Evolutionary conservation across 2,113 vertebrate genomes (phyloP), one percentile per base, ranked within the genome.

Genomic region (Channa argus): DNA sequence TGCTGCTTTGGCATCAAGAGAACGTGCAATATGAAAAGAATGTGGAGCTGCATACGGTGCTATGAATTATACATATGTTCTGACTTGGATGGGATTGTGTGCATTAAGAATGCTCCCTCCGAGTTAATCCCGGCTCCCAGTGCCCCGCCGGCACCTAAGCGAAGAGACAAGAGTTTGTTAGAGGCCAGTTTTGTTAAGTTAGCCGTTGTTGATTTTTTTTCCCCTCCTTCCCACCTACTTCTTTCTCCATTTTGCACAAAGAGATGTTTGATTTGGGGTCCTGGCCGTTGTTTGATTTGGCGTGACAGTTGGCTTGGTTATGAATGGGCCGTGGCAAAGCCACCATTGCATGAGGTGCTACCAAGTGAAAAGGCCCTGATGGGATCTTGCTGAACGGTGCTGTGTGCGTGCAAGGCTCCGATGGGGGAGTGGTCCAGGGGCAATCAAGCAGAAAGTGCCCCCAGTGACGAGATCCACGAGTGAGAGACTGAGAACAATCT

Each of bases 11-110:
- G 77, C 56, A 66, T 75, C 38, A 83, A 85, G 69, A 68, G 61
- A 84, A 77, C 72, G 77, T 63, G 83, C 71, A 46, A 64, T 63
- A 53, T 58, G 64, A 56, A 73, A 81, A 86, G 67, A 88, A 85
- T 58, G 74, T 69, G 59, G 67, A 77, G 83, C 81, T 80, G 62
- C 83, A 86, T 83, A 84, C 33, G 78, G 86, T 63, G 79, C 78
- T 71, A 90, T 92, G 84, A 91, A 91, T 92, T 90, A 91, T 88
- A 92, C 90, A 92, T 89, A 79, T 79, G 77, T 76, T 82, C 78
- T 15, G 68, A 79, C 56, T 81, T 73, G 83, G 88, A 85, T 68
- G 24, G 77, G 74, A 90, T 83, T 83, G 86, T 88, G 53, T 14
- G 61, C 63, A 70, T 88, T 81, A 80, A 87, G 83, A 91, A 86